Evolutionary conservation across 2,113 vertebrate species (phyloP).

Genomic region (Archocentrus centrarchus): DNA sequence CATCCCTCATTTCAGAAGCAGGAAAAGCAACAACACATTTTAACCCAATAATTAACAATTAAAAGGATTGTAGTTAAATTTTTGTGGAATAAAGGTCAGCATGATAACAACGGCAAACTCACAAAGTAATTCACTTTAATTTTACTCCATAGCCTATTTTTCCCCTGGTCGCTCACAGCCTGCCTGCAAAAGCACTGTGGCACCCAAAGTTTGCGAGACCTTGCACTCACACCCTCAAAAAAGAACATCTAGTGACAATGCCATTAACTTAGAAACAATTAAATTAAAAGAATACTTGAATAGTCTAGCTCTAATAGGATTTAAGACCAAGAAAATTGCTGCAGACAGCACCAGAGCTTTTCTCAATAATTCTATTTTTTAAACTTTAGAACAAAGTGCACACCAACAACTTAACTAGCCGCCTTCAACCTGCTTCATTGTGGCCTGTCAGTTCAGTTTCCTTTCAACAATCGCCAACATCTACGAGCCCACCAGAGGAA

Average conservation of each 20-base stretch:
- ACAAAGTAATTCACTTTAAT: not conserved
- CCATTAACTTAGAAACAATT: not conserved
- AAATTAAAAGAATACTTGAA: not conserved
- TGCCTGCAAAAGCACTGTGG: not conserved
- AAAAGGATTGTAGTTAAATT: not conserved
- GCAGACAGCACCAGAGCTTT: not conserved
- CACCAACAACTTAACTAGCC: conserved; percentile 1
- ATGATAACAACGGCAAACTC: not conserved
- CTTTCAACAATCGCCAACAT: conserved; percentile 13
- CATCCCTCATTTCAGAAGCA: not conserved
- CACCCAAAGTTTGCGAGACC: not conserved
- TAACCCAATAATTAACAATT: not conserved
- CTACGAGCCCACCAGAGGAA: conserved; percentile 11
- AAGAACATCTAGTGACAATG: not conserved
- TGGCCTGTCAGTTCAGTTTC: not conserved
- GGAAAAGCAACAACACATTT: not conserved
- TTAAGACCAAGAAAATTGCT: not conserved
- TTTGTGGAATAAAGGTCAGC: accelerated
- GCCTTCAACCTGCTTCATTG: not conserved
- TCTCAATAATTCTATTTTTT: not conserved
- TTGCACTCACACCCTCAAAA: not conserved
- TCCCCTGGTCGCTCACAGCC: not conserved
- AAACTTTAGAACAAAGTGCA: not conserved
- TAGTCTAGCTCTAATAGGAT: not conserved
- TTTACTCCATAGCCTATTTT: not conserved